Conservation (phyloP, 2,113 vertebrate species). For the Otolemur garnettii region DNA sequence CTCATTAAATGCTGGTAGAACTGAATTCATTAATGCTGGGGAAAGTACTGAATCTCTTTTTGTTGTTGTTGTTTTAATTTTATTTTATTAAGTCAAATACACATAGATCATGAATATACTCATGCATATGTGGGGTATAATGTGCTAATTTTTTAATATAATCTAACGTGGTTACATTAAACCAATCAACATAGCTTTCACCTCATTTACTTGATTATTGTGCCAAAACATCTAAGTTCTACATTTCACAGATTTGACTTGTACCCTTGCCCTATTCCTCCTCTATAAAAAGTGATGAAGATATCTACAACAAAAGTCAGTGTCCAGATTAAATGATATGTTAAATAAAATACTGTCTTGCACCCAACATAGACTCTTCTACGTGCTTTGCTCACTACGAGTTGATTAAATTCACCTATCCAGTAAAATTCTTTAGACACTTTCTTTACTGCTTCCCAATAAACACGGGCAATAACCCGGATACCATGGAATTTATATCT, state of each 20-base stretch:
- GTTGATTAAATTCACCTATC: background rate
- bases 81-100: no score
- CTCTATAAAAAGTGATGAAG: background rate
- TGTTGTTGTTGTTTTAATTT: background rate
- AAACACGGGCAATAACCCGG: background rate
- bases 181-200: no score
- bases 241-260: no score
- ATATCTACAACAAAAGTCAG: background rate
- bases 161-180: no score
- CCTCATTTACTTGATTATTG: no score
- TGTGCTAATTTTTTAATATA: no score
- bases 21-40: background rate
- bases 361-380: background rate
- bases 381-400: background rate
- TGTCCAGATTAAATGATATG: background rate
- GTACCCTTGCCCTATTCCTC: background rate
- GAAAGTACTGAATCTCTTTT: background rate
- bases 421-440: background rate
- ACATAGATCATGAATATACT: no score
- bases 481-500: background rate
- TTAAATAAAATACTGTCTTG: background rate
- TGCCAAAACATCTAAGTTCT: no score
- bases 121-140: no score
- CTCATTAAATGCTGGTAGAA: background rate
- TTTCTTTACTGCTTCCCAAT: background rate